A percentile compares a stretch with the other conserved stretches of the same genome.
phyloP scores from a whole-genome alignment of 2,113 vertebrate genomes.

The Menidia beryllina region DNA sequence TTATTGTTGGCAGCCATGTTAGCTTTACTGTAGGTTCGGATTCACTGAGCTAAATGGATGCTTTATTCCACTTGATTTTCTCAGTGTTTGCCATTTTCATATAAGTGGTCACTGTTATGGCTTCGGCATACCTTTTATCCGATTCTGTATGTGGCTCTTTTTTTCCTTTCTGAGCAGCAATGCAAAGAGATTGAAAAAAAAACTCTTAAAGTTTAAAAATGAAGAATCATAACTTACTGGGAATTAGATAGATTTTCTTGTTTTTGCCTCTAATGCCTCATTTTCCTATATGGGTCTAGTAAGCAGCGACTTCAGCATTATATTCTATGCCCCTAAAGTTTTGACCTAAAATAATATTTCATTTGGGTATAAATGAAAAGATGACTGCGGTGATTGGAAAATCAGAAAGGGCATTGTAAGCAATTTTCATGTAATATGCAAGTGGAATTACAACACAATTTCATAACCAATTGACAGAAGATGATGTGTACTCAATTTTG shows the following conservation, averaged over 20 bases:
- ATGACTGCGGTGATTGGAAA: no score
- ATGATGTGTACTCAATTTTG: no score
- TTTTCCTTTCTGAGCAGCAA: not conserved
- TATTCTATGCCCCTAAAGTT: not conserved
- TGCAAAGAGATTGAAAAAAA: no score
- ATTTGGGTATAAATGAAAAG: no score
- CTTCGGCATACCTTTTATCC: constrained; percentile 10
- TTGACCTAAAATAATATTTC: not conserved
- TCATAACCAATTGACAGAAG: no score
- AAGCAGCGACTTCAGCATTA: not conserved
- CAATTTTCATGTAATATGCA: not conserved
- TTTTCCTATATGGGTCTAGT: not conserved
- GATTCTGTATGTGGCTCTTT: constrained; percentile 23
- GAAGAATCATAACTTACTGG: no score
- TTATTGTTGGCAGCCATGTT: constrained; percentile 60
- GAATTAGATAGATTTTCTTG: no score
- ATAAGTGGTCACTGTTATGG: constrained; percentile 21
- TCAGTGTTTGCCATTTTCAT: constrained; percentile 46
- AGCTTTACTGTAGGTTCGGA: constrained; percentile 33
- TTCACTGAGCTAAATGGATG: constrained; percentile 36
- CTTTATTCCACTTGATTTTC: constrained; percentile 52
- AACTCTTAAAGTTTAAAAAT: no score
- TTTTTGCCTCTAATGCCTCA: not conserved
- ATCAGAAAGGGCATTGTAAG: not conserved
- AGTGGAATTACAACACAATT: no score